Evolutionary conservation across 53 echinoderm and acorn worm species (phyloP).

Genomic region (Patiria pectinifera): DNA sequence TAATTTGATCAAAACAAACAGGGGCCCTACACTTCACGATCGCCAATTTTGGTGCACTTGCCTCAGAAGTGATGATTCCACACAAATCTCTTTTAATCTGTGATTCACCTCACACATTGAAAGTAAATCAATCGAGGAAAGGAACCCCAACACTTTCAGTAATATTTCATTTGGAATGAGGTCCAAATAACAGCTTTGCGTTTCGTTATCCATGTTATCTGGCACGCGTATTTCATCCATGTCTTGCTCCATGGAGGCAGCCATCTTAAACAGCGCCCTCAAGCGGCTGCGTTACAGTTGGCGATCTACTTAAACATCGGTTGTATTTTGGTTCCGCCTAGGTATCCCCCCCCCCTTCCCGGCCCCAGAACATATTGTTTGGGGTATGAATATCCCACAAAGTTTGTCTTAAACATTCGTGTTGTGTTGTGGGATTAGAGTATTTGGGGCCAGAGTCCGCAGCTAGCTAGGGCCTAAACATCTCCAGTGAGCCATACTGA

Average conservation of each 20-base stretch:
- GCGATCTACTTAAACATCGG: too few relatives aligned
- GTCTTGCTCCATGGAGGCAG: background rate
- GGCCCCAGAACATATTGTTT: too few relatives aligned
- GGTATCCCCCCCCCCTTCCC: too few relatives aligned
- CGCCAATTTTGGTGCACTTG: background rate
- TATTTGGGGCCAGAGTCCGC: too few relatives aligned
- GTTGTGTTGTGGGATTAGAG: too few relatives aligned
- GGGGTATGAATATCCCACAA: too few relatives aligned
- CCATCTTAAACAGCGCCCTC: slow-evolving; percentile 17
- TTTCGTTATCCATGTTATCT: background rate
- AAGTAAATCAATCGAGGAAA: slow-evolving; percentile 33
- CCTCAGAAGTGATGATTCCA: slow-evolving; percentile 23
- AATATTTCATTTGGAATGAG: slow-evolving; percentile 30
- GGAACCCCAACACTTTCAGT: slow-evolving; percentile 11
- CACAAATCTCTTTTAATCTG: slow-evolving; percentile 8
- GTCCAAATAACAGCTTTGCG: background rate
- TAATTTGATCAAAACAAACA: too few relatives aligned
- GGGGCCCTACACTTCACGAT: too few relatives aligned
- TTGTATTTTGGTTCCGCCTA: too few relatives aligned
- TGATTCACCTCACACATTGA: slow-evolving; percentile 16
- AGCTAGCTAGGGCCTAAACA: too few relatives aligned
- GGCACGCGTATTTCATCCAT: background rate
- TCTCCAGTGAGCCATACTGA: too few relatives aligned
- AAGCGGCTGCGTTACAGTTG: background rate
- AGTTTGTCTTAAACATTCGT: too few relatives aligned